These are phyloP conservation scores for Psilanteris sp. DNA, from an alignment of 1,140 invertebrate species.

Conservation along the genomic window DNA sequence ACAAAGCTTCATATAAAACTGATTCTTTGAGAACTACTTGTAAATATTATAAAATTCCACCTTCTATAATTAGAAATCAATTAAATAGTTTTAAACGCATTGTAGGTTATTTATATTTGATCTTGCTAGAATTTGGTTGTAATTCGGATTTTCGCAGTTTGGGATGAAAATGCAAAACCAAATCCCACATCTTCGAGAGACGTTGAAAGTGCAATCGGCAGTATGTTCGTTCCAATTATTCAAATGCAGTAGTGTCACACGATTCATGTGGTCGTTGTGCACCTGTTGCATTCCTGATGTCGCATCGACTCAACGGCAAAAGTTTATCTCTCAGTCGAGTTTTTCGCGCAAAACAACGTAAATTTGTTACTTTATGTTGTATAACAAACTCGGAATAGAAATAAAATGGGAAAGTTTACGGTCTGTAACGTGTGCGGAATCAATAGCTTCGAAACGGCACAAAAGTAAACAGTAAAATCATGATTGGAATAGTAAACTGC, in stretches of 20 bases:
- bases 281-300: slow-evolving; percentile 74
- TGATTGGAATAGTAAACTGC: slow-evolving; percentile 45
- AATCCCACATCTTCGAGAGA: slow-evolving; percentile 32
- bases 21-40: no score
- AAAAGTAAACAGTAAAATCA: slow-evolving; percentile 57
- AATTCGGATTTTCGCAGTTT: slow-evolving; percentile 6
- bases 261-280: slow-evolving; percentile 61
- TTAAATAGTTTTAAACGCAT: no score
- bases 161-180: slow-evolving; percentile 17
- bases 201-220: slow-evolving; percentile 47
- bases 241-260: slow-evolving; percentile 68
- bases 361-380: slow-evolving; percentile 56
- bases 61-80: no score
- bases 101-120: no score
- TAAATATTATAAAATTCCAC: no score
- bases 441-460: slow-evolving; percentile 19
- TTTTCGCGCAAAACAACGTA: slow-evolving; percentile 38
- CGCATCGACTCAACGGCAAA: slow-evolving; percentile 34
- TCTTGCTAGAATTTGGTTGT: no score
- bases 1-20: no score
- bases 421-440: slow-evolving; percentile 35
- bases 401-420: slow-evolving; percentile 50
- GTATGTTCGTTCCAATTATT: slow-evolving; percentile 74
- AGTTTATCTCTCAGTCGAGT: slow-evolving; percentile 35
- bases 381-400: slow-evolving; percentile 51